phyloP scores from a whole-genome alignment of 53 echinoderm and acorn worm genomes.

The Astropecten irregularis region DNA sequence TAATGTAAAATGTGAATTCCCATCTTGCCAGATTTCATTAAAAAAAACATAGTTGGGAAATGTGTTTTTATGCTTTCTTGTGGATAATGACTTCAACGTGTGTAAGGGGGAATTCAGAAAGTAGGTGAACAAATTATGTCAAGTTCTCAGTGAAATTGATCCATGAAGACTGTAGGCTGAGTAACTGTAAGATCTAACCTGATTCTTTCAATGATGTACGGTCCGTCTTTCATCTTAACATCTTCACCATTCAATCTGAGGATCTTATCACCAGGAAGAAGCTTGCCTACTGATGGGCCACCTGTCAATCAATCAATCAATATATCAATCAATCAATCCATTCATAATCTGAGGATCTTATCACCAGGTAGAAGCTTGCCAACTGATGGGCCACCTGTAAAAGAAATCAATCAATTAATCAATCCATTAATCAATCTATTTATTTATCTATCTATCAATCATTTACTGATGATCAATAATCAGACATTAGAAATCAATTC shows the following conservation, averaged over 20 bases:
- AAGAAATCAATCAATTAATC: not conserved
- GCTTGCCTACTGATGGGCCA: slow-evolving; percentile 87
- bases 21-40: too few species aligned
- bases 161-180: too few species aligned
- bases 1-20: too few species aligned
- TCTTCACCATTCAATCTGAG: slow-evolving; percentile 88
- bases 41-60: too few species aligned
- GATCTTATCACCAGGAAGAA: slow-evolving; percentile 91
- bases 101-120: too few species aligned
- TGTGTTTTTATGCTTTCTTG: too few species aligned
- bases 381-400: slow-evolving; percentile 86
- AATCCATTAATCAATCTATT: not conserved
- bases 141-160: too few species aligned
- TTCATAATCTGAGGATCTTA: slow-evolving; percentile 73
- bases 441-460: not conserved
- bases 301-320: slow-evolving; percentile 76
- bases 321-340: too few species aligned
- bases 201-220: slow-evolving; percentile 94
- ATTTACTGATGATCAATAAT: too few species aligned
- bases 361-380: slow-evolving; percentile 91
- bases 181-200: slow-evolving; percentile 64
- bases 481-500: too few species aligned
- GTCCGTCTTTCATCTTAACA: slow-evolving; percentile 77
- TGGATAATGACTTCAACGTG: too few species aligned
- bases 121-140: too few species aligned